These are phyloP conservation scores for Leptothorax acervorum DNA, from an alignment of 2,888 invertebrate genomes.

Conservation along the genomic window DNA sequence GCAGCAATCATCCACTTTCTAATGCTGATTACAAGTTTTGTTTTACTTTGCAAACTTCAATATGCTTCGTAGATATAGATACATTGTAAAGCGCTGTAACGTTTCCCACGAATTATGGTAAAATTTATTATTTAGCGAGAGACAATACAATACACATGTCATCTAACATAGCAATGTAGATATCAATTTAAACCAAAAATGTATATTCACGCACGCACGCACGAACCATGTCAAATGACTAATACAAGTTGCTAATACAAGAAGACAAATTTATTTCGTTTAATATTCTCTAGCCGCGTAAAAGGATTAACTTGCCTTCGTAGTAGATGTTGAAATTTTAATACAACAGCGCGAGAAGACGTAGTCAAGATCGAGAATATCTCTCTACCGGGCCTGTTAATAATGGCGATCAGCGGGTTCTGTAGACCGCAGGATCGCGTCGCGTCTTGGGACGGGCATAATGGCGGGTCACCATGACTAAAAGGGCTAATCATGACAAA, in stretches of 20 bases:
- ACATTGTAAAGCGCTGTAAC: not conserved
- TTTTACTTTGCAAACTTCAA: not conserved
- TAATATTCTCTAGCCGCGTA: not conserved
- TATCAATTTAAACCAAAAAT: not conserved
- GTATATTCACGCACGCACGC: not conserved
- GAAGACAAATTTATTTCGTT: not conserved
- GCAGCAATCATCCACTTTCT: not conserved
- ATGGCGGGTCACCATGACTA: conserved; percentile 82
- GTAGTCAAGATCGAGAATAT: conserved; percentile 49
- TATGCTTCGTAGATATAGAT: not conserved
- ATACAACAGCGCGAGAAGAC: conserved; percentile 16
- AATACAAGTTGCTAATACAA: not conserved
- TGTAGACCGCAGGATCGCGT: conserved; percentile 55
- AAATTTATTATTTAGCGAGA: not conserved
- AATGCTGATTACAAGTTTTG: not conserved
- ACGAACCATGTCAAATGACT: not conserved
- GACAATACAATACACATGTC: not conserved
- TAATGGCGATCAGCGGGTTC: conserved; percentile 67
- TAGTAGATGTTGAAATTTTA: conserved; percentile 11
- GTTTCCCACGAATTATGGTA: not conserved
- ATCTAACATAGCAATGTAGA: not conserved
- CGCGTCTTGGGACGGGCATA: conserved; percentile 71
- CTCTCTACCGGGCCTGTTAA: conserved; percentile 64
- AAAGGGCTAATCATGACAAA: conserved; percentile 84
- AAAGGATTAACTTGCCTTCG: conserved; percentile 2